phyloP scores from a whole-genome alignment of 2,113 vertebrate species.

The Spheniscus mendiculus region DNA sequence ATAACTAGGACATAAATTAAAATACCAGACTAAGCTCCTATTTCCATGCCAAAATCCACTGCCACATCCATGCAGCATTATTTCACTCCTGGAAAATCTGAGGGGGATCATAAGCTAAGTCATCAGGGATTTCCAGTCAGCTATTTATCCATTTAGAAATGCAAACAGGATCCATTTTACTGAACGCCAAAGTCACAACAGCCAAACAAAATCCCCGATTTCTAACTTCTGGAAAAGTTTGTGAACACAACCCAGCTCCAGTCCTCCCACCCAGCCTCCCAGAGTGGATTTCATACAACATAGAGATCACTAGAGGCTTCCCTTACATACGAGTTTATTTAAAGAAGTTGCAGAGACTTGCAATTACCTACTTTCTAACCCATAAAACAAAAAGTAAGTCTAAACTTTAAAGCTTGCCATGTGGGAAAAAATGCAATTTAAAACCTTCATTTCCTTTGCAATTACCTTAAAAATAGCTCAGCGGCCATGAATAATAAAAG shows the following conservation, averaged over 20 bases:
- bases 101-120: neutral
- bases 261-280: neutral
- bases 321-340: neutral
- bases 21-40: neutral
- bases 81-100: neutral
- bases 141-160: neutral
- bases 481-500: neutral
- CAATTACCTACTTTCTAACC: neutral
- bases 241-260: neutral
- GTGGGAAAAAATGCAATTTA: neutral
- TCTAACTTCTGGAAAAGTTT: constrained; percentile 16
- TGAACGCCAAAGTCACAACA: neutral
- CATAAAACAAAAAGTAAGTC: neutral
- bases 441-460: neutral
- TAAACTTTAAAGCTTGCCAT: neutral
- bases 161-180: neutral
- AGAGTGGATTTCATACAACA: neutral
- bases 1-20: neutral
- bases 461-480: neutral
- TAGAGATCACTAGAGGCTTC: neutral
- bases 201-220: neutral
- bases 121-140: neutral
- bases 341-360: neutral
- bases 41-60: neutral
- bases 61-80: neutral